These are phyloP conservation scores for Acropternis orthonyx DNA, from an alignment of 2,797 vertebrate genomes.

Conservation along the genomic window DNA sequence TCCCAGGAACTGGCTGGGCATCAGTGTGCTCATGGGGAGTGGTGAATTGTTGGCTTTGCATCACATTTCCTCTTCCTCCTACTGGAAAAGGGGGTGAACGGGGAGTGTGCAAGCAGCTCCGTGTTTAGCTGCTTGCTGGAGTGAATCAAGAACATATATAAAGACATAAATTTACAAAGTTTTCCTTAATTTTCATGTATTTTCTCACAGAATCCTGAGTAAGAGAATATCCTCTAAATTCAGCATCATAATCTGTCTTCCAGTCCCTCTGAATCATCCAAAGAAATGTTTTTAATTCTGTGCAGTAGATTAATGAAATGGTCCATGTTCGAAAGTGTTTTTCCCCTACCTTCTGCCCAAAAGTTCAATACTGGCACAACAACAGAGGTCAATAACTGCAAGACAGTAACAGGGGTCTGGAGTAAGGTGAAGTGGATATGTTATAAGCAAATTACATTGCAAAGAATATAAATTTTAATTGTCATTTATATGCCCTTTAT, in stretches of 20 bases:
- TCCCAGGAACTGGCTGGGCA: not conserved
- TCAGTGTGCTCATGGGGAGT: not conserved
- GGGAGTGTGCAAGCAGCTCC: not conserved
- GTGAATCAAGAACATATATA: not conserved
- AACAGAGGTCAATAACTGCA: not conserved
- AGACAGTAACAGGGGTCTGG: not conserved
- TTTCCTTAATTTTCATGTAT: not conserved
- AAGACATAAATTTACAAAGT: not conserved
- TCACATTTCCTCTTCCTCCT: not conserved
- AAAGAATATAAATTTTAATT: not conserved
- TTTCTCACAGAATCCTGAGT: not conserved
- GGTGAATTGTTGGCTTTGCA: not conserved
- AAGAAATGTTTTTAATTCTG: not conserved
- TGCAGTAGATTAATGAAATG: not conserved
- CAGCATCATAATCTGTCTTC: not conserved
- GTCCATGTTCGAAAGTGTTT: not conserved
- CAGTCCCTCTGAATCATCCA: not conserved
- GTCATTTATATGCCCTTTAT: not conserved
- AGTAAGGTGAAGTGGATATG: not conserved
- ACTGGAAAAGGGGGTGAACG: accelerated
- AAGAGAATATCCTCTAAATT: not conserved
- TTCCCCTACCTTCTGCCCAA: accelerated
- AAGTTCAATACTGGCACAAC: not conserved
- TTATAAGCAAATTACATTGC: not conserved
- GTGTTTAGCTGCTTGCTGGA: not conserved